Evolutionary conservation across 2,113 vertebrate species (phyloP).

Genomic region (Nettapus auritus): DNA sequence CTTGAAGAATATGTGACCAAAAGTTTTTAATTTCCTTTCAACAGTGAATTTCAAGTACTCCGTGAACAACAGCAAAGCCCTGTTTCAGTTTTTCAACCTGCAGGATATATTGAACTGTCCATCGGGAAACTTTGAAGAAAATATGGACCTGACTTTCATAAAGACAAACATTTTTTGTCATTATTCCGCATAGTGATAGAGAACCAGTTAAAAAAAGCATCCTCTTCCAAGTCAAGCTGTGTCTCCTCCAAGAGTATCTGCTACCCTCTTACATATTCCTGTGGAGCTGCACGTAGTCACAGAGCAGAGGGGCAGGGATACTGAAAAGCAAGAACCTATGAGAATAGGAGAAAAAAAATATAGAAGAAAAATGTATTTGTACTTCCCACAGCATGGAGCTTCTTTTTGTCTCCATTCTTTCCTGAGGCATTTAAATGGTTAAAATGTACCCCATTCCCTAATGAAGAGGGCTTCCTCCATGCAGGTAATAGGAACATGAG

Average conservation of each 20-base stretch:
- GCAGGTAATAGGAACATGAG: neutral
- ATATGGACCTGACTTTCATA: neutral
- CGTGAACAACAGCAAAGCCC: neutral
- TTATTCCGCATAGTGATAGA: neutral
- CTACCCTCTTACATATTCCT: neutral
- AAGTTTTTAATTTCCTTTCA: neutral
- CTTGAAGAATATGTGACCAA: neutral
- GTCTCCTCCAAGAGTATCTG: neutral
- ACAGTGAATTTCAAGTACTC: neutral
- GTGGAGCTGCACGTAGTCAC: neutral
- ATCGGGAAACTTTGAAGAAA: neutral
- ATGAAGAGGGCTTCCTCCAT: neutral
- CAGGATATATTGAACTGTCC: neutral
- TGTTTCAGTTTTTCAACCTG: neutral
- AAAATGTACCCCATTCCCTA: too few relatives aligned
- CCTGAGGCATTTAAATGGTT: neutral
- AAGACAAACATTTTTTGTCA: neutral
- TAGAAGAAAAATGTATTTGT: neutral
- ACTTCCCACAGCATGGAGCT: fast-evolving
- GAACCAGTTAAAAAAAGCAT: neutral
- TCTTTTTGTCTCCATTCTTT: neutral
- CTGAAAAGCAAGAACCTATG: neutral
- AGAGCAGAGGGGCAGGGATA: neutral
- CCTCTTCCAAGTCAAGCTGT: neutral
- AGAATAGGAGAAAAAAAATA: neutral